Conservation (phyloP, 1,140 invertebrate genomes). For the Polyergus mexicanus region DNA sequence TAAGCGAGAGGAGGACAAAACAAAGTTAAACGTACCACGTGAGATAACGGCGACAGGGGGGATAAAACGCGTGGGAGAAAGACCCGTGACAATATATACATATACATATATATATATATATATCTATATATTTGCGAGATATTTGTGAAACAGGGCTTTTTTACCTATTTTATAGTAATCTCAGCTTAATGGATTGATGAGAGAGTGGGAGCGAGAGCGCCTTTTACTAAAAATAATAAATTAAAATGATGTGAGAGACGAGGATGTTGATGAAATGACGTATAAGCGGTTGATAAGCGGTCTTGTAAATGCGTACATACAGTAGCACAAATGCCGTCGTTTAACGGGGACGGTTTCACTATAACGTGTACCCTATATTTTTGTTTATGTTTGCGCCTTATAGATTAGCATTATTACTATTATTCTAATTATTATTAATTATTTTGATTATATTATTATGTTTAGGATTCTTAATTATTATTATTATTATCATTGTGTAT, state of each 20-base stretch:
- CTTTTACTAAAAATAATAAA: conserved; percentile 63
- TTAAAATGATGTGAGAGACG: conserved; percentile 46
- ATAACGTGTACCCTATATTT: conserved; percentile 77
- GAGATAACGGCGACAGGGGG: conserved; percentile 37
- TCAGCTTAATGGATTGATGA: conserved; percentile 76
- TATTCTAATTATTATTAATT: conserved; percentile 75
- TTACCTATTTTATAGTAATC: conserved; percentile 84
- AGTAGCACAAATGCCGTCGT: conserved; percentile 74
- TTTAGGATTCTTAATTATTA: conserved; percentile 69
- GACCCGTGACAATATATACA: conserved; percentile 78
- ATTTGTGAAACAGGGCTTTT: conserved; percentile 83
- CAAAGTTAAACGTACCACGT: conserved; percentile 4
- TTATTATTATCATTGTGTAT: conserved; percentile 80
- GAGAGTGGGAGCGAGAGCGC: conserved; percentile 59
- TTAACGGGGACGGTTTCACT: conserved; percentile 74
- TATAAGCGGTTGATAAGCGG: conserved; percentile 68
- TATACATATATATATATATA: conserved; percentile 76
- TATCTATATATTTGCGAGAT: conserved; percentile 79
- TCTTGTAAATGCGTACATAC: conserved; percentile 77
- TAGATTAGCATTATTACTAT: conserved; percentile 78
- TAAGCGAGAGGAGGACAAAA: not conserved
- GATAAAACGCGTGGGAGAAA: conserved; percentile 53
- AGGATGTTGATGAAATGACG: conserved; percentile 55
- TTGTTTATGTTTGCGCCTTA: conserved; percentile 75
- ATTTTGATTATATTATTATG: conserved; percentile 74